Evolutionary conservation across 2,113 vertebrate genomes (phyloP).

Genomic region (Grallaria varia): DNA sequence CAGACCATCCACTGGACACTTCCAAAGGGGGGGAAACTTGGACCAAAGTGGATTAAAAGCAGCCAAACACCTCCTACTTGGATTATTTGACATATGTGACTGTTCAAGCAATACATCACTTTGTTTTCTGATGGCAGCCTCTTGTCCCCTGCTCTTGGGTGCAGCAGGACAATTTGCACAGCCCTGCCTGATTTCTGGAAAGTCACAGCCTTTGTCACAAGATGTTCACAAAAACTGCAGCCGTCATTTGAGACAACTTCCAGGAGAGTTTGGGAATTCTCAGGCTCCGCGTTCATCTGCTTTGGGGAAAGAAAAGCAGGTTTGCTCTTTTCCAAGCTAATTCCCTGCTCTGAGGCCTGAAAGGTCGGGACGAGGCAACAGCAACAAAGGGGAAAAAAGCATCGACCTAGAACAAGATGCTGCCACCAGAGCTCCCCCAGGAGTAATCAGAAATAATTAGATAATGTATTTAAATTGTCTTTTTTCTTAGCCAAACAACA

Average conservation of each 20-base stretch:
- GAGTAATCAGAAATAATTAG: slow-evolving; percentile 45
- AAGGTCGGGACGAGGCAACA: not conserved
- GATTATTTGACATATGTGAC: not conserved
- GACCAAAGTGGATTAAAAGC: not conserved
- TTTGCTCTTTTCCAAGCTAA: slow-evolving; percentile 7
- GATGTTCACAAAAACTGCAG: slow-evolving; percentile 28
- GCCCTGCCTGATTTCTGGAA: not conserved
- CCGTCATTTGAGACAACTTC: not conserved
- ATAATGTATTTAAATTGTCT: not conserved
- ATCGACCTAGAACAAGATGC: slow-evolving; percentile 6
- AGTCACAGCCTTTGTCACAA: slow-evolving; percentile 44
- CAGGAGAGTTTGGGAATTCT: slow-evolving; percentile 1
- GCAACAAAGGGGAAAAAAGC: slow-evolving; percentile 13
- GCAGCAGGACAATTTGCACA: not conserved
- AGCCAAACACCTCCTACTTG: not conserved
- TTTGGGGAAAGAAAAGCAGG: not conserved
- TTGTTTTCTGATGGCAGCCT: not conserved
- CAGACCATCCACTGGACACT: not conserved
- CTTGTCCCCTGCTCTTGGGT: not conserved
- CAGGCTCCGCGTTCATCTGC: not conserved
- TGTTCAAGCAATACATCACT: not conserved
- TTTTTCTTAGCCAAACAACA: slow-evolving; percentile 39
- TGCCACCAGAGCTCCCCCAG: not conserved
- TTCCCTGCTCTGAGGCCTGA: not conserved
- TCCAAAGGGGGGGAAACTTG: fast-evolving